Base-by-base conservation (phyloP, 2,797 vertebrate genomes). In the Myotis findleyi region DNA sequence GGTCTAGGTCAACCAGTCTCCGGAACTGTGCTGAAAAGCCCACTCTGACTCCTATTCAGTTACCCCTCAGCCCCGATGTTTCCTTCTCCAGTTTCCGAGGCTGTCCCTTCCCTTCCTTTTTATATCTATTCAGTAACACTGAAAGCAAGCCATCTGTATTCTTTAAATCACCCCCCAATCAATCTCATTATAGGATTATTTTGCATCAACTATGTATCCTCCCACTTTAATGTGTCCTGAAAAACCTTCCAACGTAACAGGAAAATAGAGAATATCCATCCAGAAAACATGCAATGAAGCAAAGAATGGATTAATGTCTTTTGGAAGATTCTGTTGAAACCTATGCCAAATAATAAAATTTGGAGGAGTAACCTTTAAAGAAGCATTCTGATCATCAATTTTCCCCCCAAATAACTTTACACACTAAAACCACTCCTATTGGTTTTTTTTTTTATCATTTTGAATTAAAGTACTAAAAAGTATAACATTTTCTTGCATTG, bases 181-280 rank as follows among this genome's bases (percentile, higher is more conserved):
- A 86, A 59, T 71, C 77, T 91, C 79, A 66, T 41, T 94, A 21
- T 12, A 51, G 51, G 82, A 44, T 76, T 80, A 53, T 66, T 89
- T 80, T 87, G 53, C 53, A 89, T 49, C 7, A 21, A 68, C 20
- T 72, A 55, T 38, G 55, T 13, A 82, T 64, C 62, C 55, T 91
- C 47, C 77, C 76, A 71, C 4, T 93, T 94, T 62, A 91, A 36
- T 33, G 47, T 55, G 25, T 57, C n/a, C 47, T 81, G 84, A 57
- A 96, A 96, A 96, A 33, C 41, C 66, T 92, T 77, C 80, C 53
- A 44, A 21, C 23, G 27, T 38, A 71, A 92, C 16, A 89, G 33
- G 85, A 95, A 89, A 93, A 89, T n/a, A 87, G 89, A 66, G 38
- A 86, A 69, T 81, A 69, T 66, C 72, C 87, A 88, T 69, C 41